phyloP scores from a whole-genome alignment of 1,140 invertebrate species.

The Leptinotarsa lineolata region DNA sequence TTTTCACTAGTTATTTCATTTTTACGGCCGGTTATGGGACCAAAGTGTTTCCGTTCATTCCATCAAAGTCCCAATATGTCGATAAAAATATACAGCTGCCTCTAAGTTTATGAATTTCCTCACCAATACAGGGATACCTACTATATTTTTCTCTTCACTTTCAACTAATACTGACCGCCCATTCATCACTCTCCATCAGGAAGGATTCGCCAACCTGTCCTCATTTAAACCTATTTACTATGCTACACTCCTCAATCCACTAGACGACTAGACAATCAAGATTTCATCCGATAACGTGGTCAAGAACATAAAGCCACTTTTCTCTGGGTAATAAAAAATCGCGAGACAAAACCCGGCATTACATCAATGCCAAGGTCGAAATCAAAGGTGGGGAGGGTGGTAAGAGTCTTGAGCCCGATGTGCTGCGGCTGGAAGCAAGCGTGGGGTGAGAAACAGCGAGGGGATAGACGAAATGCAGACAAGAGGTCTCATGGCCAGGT shows the following conservation, averaged over 20 bases:
- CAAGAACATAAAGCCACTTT: constrained; percentile 2
- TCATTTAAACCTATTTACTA: constrained; percentile 6
- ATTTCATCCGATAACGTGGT: constrained; percentile 5
- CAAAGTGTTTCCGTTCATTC: no score
- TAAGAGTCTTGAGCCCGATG: constrained; percentile 9
- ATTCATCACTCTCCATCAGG: neutral
- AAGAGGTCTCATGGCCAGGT: constrained; percentile 22
- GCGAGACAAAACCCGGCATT: constrained; percentile 7
- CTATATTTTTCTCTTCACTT: no score
- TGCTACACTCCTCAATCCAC: neutral
- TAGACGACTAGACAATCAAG: neutral
- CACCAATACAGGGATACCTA: no score
- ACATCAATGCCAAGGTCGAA: constrained; percentile 17
- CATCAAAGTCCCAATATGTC: no score
- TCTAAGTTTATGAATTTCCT: no score
- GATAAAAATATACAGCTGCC: no score
- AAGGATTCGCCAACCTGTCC: neutral
- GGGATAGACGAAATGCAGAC: constrained; percentile 21
- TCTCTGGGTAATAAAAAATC: neutral
- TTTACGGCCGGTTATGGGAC: no score
- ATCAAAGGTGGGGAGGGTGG: constrained; percentile 13
- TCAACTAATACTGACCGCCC: neutral
- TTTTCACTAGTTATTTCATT: no score
- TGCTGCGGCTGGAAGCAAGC: constrained; percentile 2
- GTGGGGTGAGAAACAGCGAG: constrained; percentile 7